Base-by-base conservation (phyloP, 2,113 vertebrate genomes). In the Xenopus borealis region DNA sequence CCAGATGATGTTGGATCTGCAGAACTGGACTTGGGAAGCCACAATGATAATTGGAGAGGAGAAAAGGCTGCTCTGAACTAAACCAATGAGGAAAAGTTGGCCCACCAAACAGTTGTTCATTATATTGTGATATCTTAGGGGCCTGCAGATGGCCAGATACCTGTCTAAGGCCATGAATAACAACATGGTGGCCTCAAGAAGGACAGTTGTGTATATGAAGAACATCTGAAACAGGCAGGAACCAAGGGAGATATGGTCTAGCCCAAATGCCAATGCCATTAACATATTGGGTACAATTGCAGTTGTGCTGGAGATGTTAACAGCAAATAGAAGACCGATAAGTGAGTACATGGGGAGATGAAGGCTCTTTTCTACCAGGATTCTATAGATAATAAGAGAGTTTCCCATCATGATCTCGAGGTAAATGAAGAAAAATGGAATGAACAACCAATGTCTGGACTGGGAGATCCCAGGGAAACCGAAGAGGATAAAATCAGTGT, bases 211-310 rank as follows among this genome's bases (percentile, higher is more conserved):
- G 75, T 93, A 91, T 30, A 91, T 88, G 64, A 86, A 81, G 80
- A 94, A 93, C 91, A 93, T 94, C 79, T 95, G 94, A 14, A 82
- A 75, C 72, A 93, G 72, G 77, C 93, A 94, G 53, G 79, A 75
- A 0, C 75, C 55, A 76, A 91, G 57, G 0, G 89, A 92, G 79
- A 93, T 86, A 18, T 17, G 33, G 44, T 84, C 81, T 75, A 81
- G 61, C 66, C 58, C 70, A 0, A 84, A 66, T 10, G 90, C 81
- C 58, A 94, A 82, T 45, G 72, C 50, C 2, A 91, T 71, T 7
- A n/a, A n/a, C n/a, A n/a, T n/a, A n/a, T n/a, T n/a, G n/a, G n/a
- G n/a, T n/a, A n/a, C n/a, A n/a, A n/a, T 85, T 0, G 87, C 33
- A 3, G 66, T 66, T n/a, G 68, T 71, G 19, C 47, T 52, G 52